Evolutionary conservation across 2,113 vertebrate genomes (phyloP).

Genomic region (Panurus biarmicus): DNA sequence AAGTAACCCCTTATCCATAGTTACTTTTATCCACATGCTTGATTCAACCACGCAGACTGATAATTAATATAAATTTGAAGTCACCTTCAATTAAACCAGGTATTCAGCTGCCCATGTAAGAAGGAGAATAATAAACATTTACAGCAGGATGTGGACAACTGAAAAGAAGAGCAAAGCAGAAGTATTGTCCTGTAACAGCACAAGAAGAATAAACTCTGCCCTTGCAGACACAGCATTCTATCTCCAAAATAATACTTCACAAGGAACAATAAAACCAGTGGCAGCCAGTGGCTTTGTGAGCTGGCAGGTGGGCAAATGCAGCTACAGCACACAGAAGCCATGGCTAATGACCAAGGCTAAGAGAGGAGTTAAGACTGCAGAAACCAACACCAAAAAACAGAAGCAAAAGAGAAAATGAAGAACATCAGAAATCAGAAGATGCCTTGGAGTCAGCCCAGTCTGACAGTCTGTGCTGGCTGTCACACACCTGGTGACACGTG

Average conservation of each 20-base stretch:
- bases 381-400: background rate
- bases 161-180: background rate
- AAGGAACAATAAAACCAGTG: background rate
- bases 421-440: background rate
- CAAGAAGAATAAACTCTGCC: background rate
- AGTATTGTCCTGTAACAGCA: background rate
- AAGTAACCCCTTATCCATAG: background rate
- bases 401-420: background rate
- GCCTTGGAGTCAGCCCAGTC: background rate
- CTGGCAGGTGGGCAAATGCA: background rate
- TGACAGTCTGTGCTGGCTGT: background rate
- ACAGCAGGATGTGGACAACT: background rate
- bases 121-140: background rate
- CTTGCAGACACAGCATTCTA: background rate
- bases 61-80: background rate
- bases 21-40: background rate
- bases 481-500: fast-evolving
- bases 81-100: background rate
- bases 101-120: background rate
- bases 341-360: background rate
- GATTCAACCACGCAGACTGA: background rate
- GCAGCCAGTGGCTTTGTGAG: background rate
- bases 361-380: background rate
- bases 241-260: background rate
- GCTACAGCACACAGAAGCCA: background rate